A percentile compares a stretch with the other conserved stretches of the same genome.
Conservation (phyloP, 2,797 vertebrate species). For the Melanotaenia trifasciata region DNA sequence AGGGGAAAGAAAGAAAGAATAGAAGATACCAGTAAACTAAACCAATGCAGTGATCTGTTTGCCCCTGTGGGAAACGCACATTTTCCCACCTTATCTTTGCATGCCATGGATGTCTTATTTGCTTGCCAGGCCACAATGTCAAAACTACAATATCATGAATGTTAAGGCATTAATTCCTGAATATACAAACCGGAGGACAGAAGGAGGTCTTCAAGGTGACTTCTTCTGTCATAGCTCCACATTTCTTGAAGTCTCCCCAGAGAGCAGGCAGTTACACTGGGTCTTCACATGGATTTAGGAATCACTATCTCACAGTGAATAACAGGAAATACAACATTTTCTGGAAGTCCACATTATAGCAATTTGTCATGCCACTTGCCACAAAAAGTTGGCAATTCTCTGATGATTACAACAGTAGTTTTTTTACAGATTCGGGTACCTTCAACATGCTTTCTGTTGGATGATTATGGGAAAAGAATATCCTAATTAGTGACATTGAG, state of each 20-base stretch:
- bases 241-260: not conserved
- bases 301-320: not conserved
- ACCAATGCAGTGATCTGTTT: slow-evolving; percentile 43
- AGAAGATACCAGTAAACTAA: slow-evolving; percentile 11
- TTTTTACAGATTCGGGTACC: not conserved
- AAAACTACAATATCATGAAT: slow-evolving; percentile 25
- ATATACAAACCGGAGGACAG: not conserved
- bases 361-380: not conserved
- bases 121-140: slow-evolving; percentile 62
- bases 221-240: not conserved
- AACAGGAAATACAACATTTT: not conserved
- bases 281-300: not conserved
- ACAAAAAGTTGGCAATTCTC: too few species aligned
- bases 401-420: too few species aligned
- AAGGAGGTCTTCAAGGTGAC: not conserved
- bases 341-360: not conserved
- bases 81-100: slow-evolving; percentile 48
- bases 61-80: slow-evolving; percentile 37
- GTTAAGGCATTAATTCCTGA: not conserved
- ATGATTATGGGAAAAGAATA: slow-evolving; percentile 8
- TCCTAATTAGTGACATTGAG: slow-evolving; percentile 15
- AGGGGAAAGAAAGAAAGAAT: not conserved
- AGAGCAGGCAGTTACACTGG: not conserved
- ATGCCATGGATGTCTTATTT: slow-evolving; percentile 69
- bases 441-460: not conserved